Base-by-base conservation (phyloP, 2,888 invertebrate species). In the Callinectes sapidus region DNA sequence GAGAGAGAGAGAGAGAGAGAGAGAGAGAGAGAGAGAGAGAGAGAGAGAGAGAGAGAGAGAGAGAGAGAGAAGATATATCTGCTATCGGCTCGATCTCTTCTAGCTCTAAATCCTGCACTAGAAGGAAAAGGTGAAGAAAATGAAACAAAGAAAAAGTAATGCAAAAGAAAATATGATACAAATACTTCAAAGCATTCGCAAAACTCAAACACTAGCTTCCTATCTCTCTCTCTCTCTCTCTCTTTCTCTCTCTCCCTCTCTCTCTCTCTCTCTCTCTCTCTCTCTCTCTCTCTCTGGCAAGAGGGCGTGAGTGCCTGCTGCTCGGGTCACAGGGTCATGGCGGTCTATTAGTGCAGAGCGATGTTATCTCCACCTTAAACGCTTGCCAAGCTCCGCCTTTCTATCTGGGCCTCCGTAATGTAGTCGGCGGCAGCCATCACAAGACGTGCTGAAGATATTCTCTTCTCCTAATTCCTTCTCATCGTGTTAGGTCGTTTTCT, bases 41-140 rank as follows among this genome's bases (percentile, higher is more conserved):
- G 71, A 66, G 89, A 89, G 89, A 71, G 89, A 89, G 39, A 71
- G 77, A 42, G 71, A 71, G 89, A 71, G 48, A 39, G 89, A 77
- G n/a, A 71, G 71, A 42, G 39, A 89, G 66, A 71, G 39, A 28
- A 71, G n/a, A n/a, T n/a, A n/a, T n/a, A n/a, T n/a, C n/a, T n/a
- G n/a, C n/a, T n/a, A n/a, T n/a, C n/a, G n/a, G n/a, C n/a, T n/a
- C n/a, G n/a, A n/a, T n/a, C n/a, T n/a, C n/a, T n/a, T n/a, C n/a
- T n/a, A n/a, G n/a, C n/a, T n/a, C n/a, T n/a, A n/a, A n/a, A n/a
- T n/a, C n/a, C n/a, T 54, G 28, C 77, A 89, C 28, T 28, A 32
- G 77, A 42, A 39, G 71, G 77, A 10, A 23, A 2, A n/a, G n/a
- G 66, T 5, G 10, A n/a, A 28, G 28, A 71, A 10, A 28, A 13